Conservation (phyloP, 2,888 invertebrate species). For the Cryptosula pallasiana region DNA sequence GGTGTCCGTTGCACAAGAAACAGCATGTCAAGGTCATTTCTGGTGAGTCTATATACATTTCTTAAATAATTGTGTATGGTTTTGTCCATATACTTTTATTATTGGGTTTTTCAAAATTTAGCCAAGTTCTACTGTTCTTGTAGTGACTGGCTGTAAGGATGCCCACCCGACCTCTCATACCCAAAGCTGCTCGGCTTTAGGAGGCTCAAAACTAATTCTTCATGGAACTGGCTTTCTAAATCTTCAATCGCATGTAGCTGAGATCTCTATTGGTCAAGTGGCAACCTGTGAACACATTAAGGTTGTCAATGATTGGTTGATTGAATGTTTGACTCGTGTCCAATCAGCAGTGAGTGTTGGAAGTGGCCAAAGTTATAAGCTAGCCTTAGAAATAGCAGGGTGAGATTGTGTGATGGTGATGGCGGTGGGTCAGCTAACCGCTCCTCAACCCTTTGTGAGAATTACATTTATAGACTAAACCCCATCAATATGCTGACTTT, state of each 20-base stretch:
- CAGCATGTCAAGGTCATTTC: not conserved
- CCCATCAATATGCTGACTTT: too few relatives aligned
- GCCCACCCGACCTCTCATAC: constrained; percentile 24
- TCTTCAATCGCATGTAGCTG: not conserved
- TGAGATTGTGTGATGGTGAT: not conserved
- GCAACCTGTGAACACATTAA: constrained; percentile 7
- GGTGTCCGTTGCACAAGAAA: not conserved
- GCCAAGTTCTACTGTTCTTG: not conserved
- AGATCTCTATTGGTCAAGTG: constrained; percentile 16
- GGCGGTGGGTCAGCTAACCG: too few relatives aligned
- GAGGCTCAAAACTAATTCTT: constrained; percentile 25
- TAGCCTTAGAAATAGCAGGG: not conserved
- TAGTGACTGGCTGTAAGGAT: constrained; percentile 26
- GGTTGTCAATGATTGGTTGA: constrained; percentile 26
- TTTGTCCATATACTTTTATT: too few relatives aligned
- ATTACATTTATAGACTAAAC: too few relatives aligned
- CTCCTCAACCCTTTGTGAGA: too few relatives aligned
- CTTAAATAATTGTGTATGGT: too few relatives aligned
- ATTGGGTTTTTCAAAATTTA: too few relatives aligned
- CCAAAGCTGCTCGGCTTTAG: constrained; percentile 25
- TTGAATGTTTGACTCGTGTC: constrained; percentile 4
- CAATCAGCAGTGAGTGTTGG: not conserved
- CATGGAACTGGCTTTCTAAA: constrained; percentile 26
- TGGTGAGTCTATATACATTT: not conserved
- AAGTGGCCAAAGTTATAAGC: not conserved